phyloP scores from a whole-genome alignment of 1,140 invertebrate genomes.

The Carposina sasakii region DNA sequence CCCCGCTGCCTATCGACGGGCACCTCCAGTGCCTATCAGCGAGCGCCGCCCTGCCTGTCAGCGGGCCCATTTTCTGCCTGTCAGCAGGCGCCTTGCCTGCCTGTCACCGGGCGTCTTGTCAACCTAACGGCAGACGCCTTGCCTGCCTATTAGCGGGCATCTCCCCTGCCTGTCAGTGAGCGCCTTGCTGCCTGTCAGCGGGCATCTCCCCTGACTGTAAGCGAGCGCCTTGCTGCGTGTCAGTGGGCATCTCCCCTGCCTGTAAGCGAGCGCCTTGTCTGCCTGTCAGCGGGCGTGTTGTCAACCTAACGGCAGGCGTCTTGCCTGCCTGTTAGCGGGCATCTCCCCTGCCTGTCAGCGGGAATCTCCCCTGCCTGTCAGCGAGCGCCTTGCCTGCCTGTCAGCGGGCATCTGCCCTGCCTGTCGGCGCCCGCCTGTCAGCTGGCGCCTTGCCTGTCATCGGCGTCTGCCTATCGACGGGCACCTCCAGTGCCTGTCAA shows the following conservation, averaged over 20 bases:
- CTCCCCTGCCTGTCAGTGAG: neutral
- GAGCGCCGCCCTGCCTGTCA: too few species aligned
- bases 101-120: too few species aligned
- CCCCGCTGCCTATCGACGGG: too few species aligned
- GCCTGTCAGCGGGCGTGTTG: neutral
- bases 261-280: neutral
- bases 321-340: too few species aligned
- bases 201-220: neutral
- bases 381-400: neutral
- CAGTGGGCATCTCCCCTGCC: neutral
- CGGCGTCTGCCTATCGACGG: too few species aligned
- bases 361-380: too few species aligned
- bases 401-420: neutral
- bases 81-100: too few species aligned
- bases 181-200: neutral
- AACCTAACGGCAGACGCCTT: neutral
- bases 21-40: too few species aligned
- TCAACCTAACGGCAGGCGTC: too few species aligned
- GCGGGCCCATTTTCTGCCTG: too few species aligned
- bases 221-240: neutral
- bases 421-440: neutral
- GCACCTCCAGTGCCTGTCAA: too few species aligned
- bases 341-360: too few species aligned
- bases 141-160: neutral
- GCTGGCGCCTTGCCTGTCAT: neutral